Conservation (phyloP, 2,797 vertebrate species). For the Sebastes hubbsi region DNA sequence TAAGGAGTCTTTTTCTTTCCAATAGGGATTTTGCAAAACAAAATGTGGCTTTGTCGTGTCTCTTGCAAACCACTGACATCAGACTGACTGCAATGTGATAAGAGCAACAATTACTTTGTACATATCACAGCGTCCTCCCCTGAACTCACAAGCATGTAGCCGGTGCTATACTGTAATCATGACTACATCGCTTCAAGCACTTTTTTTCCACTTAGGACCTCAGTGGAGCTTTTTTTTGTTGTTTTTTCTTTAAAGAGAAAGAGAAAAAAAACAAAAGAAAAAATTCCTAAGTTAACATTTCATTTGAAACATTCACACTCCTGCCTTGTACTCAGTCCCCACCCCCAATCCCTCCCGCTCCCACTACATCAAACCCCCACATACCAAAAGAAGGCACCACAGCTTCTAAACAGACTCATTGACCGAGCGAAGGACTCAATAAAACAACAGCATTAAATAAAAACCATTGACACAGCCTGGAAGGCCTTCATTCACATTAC, state of each 20-base stretch:
- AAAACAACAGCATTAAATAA: conserved; percentile 76
- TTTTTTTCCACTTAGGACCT: conserved; percentile 45
- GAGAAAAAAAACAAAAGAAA: conserved; percentile 5
- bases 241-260: conserved; percentile 36
- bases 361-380: conserved; percentile 72
- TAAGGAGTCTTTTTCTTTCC: neutral
- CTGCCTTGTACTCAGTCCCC: conserved; percentile 53
- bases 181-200: conserved; percentile 54
- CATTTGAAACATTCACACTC: conserved; percentile 81
- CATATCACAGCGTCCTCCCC: conserved; percentile 51
- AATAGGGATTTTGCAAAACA: neutral
- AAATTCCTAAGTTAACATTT: conserved; percentile 60
- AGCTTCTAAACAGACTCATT: conserved; percentile 86
- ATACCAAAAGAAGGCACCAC: conserved; percentile 92
- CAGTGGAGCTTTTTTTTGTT: conserved; percentile 4
- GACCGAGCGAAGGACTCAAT: conserved; percentile 75
- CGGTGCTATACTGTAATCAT: conserved; percentile 47
- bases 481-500: conserved; percentile 73
- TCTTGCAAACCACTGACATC: conserved; percentile 55
- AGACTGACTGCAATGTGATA: conserved; percentile 42
- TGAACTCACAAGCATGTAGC: conserved; percentile 62
- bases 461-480: conserved; percentile 62
- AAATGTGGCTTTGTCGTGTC: conserved; percentile 29
- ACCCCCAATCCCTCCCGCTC: neutral
- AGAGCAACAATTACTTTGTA: conserved; percentile 48